Evolutionary conservation across 2,888 invertebrate species (phyloP), one percentile per base, ranked within the genome.

Genomic region (Caenorhabditis afra): DNA sequence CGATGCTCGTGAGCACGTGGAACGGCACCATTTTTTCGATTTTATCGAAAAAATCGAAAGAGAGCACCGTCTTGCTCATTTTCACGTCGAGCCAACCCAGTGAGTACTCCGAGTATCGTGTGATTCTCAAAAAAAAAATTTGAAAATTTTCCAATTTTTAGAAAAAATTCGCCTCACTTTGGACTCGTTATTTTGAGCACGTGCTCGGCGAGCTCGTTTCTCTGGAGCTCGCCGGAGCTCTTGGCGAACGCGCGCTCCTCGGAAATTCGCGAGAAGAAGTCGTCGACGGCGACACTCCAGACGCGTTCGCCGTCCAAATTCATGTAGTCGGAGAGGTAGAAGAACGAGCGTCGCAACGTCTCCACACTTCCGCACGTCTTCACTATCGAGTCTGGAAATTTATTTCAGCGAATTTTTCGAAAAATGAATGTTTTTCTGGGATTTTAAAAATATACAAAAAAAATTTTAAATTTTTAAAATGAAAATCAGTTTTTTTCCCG

Each of bases 301-400:
- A 88, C 62, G 5, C 70, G 75, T 37, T 85, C 79, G 37, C 88
- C 88, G 35, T 86, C 80, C 14, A 88, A 61, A 49, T 86, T 87
- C 44, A 88, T 79, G 68, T 88, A 86, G 50, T 88, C 88, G 66
- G 86, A 88, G n/a, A 88, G 75, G 62, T 88, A 88, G 23, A 88
- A 65, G 62, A 88, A 85, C 12, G 80, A 53, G 8, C 44, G 5
- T 5, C 70, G 59, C 66, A 79, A 47, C 11, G 49, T 70, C 20
- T 75, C 53, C n/a, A 79, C 12, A 16, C 50, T 49, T n/a, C 55
- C 35, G 20, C 65, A 71, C 12, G 61, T 61, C 16, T 66, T 64
- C n/a, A 71, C 3, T n/a, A 78, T 45, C 12, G 37, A 61, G n/a
- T 61, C 75, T 74, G 58, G 3, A 73, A 64, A 53, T 39, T 29